Conservation (phyloP, 2,888 invertebrate genomes). For the Metacarcinus magister region DNA sequence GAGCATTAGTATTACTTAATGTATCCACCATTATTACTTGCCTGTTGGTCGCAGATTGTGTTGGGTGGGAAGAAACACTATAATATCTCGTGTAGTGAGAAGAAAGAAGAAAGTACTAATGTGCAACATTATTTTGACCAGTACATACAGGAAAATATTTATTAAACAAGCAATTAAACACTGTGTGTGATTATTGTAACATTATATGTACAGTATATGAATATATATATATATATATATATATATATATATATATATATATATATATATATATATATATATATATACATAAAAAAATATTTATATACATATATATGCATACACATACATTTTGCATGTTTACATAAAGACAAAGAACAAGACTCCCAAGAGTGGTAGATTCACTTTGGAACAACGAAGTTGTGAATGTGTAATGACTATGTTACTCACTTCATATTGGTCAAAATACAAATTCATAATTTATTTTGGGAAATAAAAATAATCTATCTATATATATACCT, state of each 20-base stretch:
- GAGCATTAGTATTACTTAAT: neutral
- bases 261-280: slow-evolving; percentile 66
- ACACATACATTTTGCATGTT: neutral
- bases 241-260: slow-evolving; percentile 70
- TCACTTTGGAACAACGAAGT: neutral
- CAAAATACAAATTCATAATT: slow-evolving; percentile 26
- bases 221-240: slow-evolving; percentile 72
- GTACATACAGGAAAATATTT: too few relatives aligned
- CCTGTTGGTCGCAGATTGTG: neutral
- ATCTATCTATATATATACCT: too few relatives aligned
- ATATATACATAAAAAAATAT: slow-evolving; percentile 45
- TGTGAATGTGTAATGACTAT: neutral
- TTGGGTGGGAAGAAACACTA: neutral
- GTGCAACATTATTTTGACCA: neutral
- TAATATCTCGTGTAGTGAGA: neutral
- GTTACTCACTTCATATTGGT: neutral
- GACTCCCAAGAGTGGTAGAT: neutral
- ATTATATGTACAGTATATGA: slow-evolving; percentile 20
- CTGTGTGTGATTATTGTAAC: too few relatives aligned
- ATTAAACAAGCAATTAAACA: too few relatives aligned
- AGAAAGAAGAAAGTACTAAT: too few relatives aligned
- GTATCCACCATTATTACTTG: neutral
- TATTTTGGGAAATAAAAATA: neutral
- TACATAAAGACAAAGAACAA: neutral
- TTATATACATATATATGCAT: neutral